Conservation (phyloP, 1,140 invertebrate genomes). For the Heliconius melpomene region DNA sequence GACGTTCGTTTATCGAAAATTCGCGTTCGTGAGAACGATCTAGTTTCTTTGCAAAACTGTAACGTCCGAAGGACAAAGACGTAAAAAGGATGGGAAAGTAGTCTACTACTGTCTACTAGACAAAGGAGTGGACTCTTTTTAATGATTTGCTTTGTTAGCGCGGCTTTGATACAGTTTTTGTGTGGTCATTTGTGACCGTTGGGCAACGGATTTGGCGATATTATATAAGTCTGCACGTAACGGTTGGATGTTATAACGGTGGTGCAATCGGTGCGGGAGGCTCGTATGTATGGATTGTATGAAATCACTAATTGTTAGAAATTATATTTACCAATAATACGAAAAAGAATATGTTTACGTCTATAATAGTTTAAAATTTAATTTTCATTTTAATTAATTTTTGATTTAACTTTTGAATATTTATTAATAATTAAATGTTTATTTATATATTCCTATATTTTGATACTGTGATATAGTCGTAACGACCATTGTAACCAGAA, state of each 20-base stretch:
- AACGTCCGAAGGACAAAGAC: conserved; percentile 64
- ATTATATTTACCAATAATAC: too few relatives aligned
- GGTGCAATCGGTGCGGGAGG: conserved; percentile 18
- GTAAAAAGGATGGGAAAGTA: conserved; percentile 67
- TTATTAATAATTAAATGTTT: too few relatives aligned
- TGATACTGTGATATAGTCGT: too few relatives aligned
- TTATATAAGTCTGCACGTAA: conserved; percentile 61
- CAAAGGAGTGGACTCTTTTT: conserved; percentile 77
- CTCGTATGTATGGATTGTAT: not conserved
- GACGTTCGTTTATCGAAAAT: conserved; percentile 68
- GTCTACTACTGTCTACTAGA: conserved; percentile 57
- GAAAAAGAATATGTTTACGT: too few relatives aligned
- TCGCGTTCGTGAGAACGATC: conserved; percentile 76
- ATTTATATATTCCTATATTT: too few relatives aligned
- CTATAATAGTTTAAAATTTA: not conserved
- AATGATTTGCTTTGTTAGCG: conserved; percentile 74
- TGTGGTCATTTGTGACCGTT: conserved; percentile 70
- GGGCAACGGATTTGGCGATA: conserved; percentile 73
- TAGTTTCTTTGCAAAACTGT: conserved; percentile 79
- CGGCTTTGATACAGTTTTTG: conserved; percentile 68
- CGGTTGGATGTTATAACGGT: conserved; percentile 43
- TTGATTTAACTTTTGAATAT: too few relatives aligned
- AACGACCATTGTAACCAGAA: too few relatives aligned
- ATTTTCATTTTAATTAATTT: too few relatives aligned
- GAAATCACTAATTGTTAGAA: too few relatives aligned